Base-by-base conservation (phyloP, 1,140 invertebrate genomes). In the Argopecten irradians region DNA sequence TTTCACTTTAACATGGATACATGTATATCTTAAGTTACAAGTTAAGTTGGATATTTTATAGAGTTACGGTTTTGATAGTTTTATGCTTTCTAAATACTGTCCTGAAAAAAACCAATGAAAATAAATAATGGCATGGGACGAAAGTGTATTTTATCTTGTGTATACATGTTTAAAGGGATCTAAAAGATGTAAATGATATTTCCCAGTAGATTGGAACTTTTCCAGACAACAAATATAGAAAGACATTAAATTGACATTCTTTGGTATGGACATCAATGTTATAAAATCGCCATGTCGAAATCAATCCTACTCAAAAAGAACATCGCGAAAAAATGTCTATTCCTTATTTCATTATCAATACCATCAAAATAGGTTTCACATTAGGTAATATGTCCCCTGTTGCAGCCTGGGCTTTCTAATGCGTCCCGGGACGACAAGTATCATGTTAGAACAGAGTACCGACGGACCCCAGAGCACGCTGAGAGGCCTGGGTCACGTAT, bases 291-390 rank as follows among this genome's bases (percentile, higher is more conserved):
- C 55, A 5, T 71, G 55, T 71, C 55, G 55, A n/a, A 28, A 7
- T 28, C 55, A 71, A 71, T 71, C 22, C 28, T 71, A 11, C 22
- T 71, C 55, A 71, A 71, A 71, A 71, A 71, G 55, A 71, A 22
- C 55, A 71, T 71, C n/a, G 14, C 55, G 55, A 71, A 71, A n/a
- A 71, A 71, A 71, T 71, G 55, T 71, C 55, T 71, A n/a, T 71
- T 71, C 55, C 55, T 71, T 71, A 71, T 71, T 71, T 28, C 55
- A 71, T 71, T 71, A 71, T 71, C 55, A 28, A 71, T 71, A 71
- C 55, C 55, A 71, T 71, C 55, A 71, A 71, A 71, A 71, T 71
- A 28, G 22, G 22, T 71, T 71, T 71, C 55, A 71, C 55, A 71
- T 71, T 28, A 71, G n/a, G 5, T 71, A 71, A 71, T n/a, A 71